Evolutionary conservation across 2,888 invertebrate genomes (phyloP).

Genomic region (Meghimatium bilineatum): DNA sequence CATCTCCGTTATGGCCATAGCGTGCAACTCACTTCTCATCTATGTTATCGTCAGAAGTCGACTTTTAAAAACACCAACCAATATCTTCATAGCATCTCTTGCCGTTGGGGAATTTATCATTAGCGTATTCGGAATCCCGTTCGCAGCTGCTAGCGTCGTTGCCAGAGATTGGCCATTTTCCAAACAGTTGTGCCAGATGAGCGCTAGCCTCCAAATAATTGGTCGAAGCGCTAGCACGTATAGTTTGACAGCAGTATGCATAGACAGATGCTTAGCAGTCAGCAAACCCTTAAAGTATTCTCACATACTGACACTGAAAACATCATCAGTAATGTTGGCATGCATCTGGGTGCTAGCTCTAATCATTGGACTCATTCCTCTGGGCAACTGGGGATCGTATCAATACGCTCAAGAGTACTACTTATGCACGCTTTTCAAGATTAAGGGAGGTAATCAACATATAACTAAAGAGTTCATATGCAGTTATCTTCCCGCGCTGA

Average conservation of each 20-base stretch:
- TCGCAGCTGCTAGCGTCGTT: conserved; percentile 51
- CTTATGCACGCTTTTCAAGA: conserved; percentile 47
- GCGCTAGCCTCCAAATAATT: conserved; percentile 50
- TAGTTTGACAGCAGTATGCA: conserved; percentile 60
- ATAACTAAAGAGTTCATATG: conserved; percentile 55
- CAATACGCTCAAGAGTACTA: conserved; percentile 50
- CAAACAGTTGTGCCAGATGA: conserved; percentile 48
- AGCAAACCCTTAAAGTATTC: conserved; percentile 61
- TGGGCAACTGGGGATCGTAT: conserved; percentile 56
- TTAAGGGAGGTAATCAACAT: conserved; percentile 39
- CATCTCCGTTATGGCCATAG: conserved; percentile 11
- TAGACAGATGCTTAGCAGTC: conserved; percentile 64
- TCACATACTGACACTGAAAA: conserved; percentile 54
- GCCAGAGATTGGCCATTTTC: conserved; percentile 50
- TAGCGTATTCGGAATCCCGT: conserved; percentile 58
- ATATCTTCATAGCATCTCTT: conserved; percentile 61
- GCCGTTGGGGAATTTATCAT: conserved; percentile 58
- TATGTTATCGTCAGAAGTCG: conserved; percentile 55
- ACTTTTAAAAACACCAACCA: conserved; percentile 62
- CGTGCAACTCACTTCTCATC: conserved; percentile 30
- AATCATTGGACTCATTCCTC: conserved; percentile 56
- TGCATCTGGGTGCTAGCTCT: conserved; percentile 58
- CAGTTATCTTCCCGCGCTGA: conserved; percentile 55
- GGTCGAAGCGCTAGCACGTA: conserved; percentile 52
- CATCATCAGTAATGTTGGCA: conserved; percentile 50